phyloP scores from a whole-genome alignment of 37 sponge, comb jelly and placozoan species.

The Beroe forskalii region DNA sequence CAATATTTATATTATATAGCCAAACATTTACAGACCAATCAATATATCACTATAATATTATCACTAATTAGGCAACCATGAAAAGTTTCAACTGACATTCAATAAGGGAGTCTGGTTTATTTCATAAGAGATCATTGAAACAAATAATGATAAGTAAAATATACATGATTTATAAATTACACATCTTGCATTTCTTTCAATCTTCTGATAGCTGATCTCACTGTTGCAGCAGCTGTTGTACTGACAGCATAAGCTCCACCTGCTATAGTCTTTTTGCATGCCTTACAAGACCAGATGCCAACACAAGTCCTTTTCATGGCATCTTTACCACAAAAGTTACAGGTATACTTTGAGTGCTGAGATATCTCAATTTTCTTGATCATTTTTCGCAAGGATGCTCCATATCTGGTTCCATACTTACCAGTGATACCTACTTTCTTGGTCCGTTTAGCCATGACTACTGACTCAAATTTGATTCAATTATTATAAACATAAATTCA shows the following conservation, averaged over 20 bases:
- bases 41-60: too few species aligned
- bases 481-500: too few species aligned
- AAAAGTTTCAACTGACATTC: too few species aligned
- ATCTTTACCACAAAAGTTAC: conserved; percentile 95
- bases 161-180: too few species aligned
- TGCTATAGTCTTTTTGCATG: conserved; percentile 86
- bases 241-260: conserved; percentile 97
- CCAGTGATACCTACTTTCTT: conserved; percentile 98
- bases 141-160: too few species aligned
- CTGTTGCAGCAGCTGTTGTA: conserved; percentile 94
- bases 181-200: conserved; percentile 83
- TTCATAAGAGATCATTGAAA: too few species aligned
- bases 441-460: conserved; percentile 84
- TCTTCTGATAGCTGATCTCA: conserved; percentile 88
- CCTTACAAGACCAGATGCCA: conserved; percentile 97
- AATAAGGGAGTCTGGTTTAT: too few species aligned
- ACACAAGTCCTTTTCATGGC: conserved; percentile 85
- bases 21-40: too few species aligned
- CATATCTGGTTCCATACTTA: conserved; percentile 97
- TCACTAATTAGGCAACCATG: too few species aligned
- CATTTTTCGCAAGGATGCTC: conserved; percentile 94
- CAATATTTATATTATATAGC: too few species aligned
- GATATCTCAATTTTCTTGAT: conserved; percentile 97
- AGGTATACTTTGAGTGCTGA: conserved; percentile 88
- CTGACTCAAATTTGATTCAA: too few species aligned